Evolutionary conservation across 2,888 invertebrate genomes (phyloP), one percentile per base, ranked within the genome.

Genomic region (Tiphia femorata): DNA sequence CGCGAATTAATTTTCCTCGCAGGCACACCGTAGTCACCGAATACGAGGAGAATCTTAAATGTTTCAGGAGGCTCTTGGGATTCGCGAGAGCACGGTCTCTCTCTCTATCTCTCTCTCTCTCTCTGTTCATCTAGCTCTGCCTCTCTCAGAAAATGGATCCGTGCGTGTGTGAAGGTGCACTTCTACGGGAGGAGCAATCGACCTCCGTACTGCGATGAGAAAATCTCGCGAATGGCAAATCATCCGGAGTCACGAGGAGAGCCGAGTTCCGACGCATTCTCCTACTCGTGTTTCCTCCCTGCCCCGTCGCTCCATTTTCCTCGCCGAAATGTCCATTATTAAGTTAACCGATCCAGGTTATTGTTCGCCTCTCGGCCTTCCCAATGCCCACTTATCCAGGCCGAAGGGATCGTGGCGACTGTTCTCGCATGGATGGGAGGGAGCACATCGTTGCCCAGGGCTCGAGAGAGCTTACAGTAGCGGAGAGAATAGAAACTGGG

Each of bases 271-370:
- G n/a, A n/a, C n/a, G n/a, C n/a, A n/a, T n/a, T n/a, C n/a, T n/a
- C n/a, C n/a, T n/a, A n/a, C n/a, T n/a, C n/a, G n/a, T n/a, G n/a
- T n/a, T n/a, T n/a, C n/a, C n/a, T n/a, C n/a, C n/a, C n/a, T n/a
- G n/a, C n/a, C n/a, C n/a, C n/a, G n/a, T n/a, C n/a, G n/a, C n/a
- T n/a, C n/a, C n/a, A n/a, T n/a, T n/a, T n/a, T n/a, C n/a, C n/a
- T n/a, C n/a, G n/a, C n/a, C n/a, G n/a, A n/a, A 72, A 72, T 70
- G 68, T 73, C 71, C 68, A 66, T 71, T 73, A 72, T 72, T 73
- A 72, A 72, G 68, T 73, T 72, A 73, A 68, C 73, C 68, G 68
- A 73, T 70, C 73, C 73, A 61, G 66, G 66, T 73, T 72, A 70
- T 72, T 64, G 65, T 73, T 73, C 70, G 54, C 57, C 58, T 57